Base-by-base conservation (phyloP, 2,797 vertebrate species). In the Alcedo atthis region DNA sequence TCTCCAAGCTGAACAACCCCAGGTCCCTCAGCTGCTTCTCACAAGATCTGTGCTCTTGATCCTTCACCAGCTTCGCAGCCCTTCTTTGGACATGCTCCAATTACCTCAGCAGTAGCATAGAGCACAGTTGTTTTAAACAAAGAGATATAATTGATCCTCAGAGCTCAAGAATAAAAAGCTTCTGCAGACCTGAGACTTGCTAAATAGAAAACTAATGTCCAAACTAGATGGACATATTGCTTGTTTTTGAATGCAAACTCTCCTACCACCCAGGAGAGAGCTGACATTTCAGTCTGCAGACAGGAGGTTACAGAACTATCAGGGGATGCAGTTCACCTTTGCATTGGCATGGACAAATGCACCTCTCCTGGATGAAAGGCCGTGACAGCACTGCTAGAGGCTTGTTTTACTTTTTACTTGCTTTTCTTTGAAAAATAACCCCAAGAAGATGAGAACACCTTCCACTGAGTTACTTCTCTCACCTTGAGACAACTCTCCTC, bases 31-130 rank as follows among this genome's bases (percentile, higher is more conserved):
- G 25, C 48, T 26, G 25, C 48, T 26, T 26, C 24, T 26, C 48
- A 26, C 48, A 26, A 49, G 48, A 49, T 15, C 15, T 49, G 25
- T 49, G 48, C 48, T 53, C 49, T 53, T 28, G 26, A 28, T 9
- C 26, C 26, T 28, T 30, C 49, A 28, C 26, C 49, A 53, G 49
- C 49, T 28, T 53, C 14, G 15, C 16, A 30, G 49, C 49, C 26
- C 49, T 53, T 53, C 49, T 53, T 28, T 53, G 49, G 49, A 53
- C 26, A 53, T 53, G 26, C 49, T 53, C 49, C 49, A 53, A 26
- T 16, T 53, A 53, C 49, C 26, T 53, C 26, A 32, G 46, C 1
- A 0, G 45, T 12, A 73, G 16, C 5, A 2, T 2, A 53, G 32
- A 15, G 69, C 33, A 42, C 14, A 42, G 48, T 6, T 75, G 42